Conservation (phyloP, 2,113 vertebrate genomes). For the Thinocorus orbignyianus region DNA sequence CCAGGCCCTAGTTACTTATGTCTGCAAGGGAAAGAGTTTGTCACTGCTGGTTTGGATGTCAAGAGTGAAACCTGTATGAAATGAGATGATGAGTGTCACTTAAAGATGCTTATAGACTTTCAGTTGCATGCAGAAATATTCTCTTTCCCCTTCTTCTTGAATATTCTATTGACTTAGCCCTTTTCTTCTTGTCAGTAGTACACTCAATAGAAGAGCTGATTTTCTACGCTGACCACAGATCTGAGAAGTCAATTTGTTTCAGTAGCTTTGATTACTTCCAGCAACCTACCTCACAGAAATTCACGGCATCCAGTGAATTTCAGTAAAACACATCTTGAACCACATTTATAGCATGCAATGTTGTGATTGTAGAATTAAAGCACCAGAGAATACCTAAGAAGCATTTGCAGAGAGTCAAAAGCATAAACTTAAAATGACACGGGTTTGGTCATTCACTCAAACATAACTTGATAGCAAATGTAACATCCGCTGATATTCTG, state of each 20-base stretch:
- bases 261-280: constrained; percentile 13
- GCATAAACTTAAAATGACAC: background rate
- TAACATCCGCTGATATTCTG: background rate
- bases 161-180: background rate
- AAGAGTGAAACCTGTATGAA: background rate
- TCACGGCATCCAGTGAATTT: background rate
- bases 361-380: background rate
- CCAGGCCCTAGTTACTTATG: background rate
- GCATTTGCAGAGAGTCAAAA: background rate
- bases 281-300: background rate
- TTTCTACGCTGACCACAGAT: background rate
- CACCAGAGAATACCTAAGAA: background rate
- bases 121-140: background rate
- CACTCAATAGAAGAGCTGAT: background rate
- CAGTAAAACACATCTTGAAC: background rate
- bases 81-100: background rate
- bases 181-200: background rate
- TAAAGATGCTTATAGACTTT: background rate
- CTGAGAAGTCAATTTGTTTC: constrained; percentile 17
- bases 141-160: background rate
- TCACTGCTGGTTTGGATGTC: background rate
- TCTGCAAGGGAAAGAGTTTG: background rate
- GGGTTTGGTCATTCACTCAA: background rate
- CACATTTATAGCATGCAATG: background rate
- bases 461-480: background rate